Conservation (phyloP, 1,140 invertebrate genomes). For the Oryctes rhinoceros region DNA sequence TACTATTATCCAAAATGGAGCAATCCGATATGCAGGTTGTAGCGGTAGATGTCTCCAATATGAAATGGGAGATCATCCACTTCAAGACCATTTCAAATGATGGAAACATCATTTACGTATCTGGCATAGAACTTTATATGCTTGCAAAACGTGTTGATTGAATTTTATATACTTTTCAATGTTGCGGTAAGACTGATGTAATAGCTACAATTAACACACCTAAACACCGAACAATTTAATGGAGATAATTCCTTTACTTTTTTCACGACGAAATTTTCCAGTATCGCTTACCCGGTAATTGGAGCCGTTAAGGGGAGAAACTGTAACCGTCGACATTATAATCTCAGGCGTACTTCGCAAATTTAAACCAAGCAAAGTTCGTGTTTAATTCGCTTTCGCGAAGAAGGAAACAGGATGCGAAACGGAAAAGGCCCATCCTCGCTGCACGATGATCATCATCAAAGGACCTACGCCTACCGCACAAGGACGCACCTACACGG, state of each 20-base stretch:
- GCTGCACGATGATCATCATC: not conserved
- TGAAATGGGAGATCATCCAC: no score
- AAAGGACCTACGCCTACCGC: not conserved
- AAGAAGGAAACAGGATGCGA: not conserved
- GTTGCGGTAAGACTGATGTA: no score
- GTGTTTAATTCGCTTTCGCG: conserved; percentile 4
- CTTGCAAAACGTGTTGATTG: no score
- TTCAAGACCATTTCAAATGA: no score
- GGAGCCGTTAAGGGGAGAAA: conserved; percentile 3
- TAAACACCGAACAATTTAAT: conserved; percentile 17
- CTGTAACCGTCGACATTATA: not conserved
- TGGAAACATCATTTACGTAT: no score
- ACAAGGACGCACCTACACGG: not conserved
- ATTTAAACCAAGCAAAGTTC: conserved; percentile 18
- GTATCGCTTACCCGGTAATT: not conserved
- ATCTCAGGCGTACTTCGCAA: not conserved
- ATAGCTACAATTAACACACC: no score
- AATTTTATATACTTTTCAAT: no score
- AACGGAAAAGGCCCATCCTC: not conserved
- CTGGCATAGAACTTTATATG: no score
- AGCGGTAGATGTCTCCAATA: no score
- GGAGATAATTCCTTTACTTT: not conserved
- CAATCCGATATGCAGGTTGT: no score
- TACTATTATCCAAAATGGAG: no score
- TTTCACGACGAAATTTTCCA: not conserved